Evolutionary conservation across 2,113 vertebrate species (phyloP), one percentile per base, ranked within the genome.

Genomic region (Ancistrus triradiatus): DNA sequence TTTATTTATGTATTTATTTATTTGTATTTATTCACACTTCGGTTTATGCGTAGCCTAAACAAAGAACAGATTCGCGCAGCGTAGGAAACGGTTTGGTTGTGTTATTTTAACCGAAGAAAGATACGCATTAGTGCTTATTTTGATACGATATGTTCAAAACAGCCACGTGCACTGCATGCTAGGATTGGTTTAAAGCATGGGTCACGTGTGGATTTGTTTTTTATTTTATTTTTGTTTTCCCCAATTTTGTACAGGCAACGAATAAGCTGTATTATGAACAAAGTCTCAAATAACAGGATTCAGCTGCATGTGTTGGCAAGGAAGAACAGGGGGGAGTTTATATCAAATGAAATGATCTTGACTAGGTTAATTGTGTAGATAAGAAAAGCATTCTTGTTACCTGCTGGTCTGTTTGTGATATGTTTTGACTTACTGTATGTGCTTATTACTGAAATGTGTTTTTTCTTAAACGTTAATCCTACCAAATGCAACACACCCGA

Each of bases 331-430:
- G 81, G 84, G 83, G 35, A 78, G 82, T 87, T 85, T 82, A 80
- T 81, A 88, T 84, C 89, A 86, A 83, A 85, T 85, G 83, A 85
- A 71, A 74, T 42, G 66, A 81, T 68, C 77, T 80, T 74, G 89
- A 90, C 84, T 94, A 93, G 90, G 90, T 94, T 93, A 92, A 94
- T 97, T 94, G 95, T 95, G 92, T 95, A 95, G 90, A 94, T 94
- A 85, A 95, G 93, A 92, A 46, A 74, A 69, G 55, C 91, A 94
- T 95, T 93, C 91, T 92, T 89, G 92, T 94, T 94, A 89, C 89
- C 91, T 90, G 86, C 91, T 95, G 93, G 92, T 97, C 90, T 88
- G 86, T 92, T 94, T 91, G 94, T 98, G 95, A 91, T 91, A 92
- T 91, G 93, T 93, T 95, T 92, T 91, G 93, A 94, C 87, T 93